Conservation (phyloP, 2,797 vertebrate genomes). For the Cryptoblepharus egeriae region DNA sequence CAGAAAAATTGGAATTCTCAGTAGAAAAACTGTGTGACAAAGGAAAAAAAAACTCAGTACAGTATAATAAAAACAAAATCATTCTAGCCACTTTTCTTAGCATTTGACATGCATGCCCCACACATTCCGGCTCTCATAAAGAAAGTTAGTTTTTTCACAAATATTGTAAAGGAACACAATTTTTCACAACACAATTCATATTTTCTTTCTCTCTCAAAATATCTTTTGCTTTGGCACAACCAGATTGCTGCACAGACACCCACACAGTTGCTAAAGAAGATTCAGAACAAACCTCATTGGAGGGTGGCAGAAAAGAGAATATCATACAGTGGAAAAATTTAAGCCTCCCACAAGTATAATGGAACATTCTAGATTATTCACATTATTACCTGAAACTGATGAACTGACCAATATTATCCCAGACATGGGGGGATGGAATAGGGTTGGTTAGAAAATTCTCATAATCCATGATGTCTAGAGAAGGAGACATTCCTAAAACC, state of each 20-base stretch:
- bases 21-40: background rate
- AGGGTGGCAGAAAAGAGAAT: conserved; percentile 18
- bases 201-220: conserved; percentile 6
- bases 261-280: conserved; percentile 9
- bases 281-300: background rate
- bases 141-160: conserved; percentile 44
- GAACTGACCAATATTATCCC: background rate
- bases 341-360: background rate
- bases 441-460: background rate
- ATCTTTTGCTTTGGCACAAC: background rate
- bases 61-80: background rate
- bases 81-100: conserved; percentile 29
- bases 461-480: too few species aligned
- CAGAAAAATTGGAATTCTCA: background rate
- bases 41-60: background rate
- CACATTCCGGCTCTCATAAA: conserved; percentile 58
- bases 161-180: background rate
- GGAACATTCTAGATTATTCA: background rate
- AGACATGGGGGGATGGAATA: background rate
- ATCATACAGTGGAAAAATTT: background rate
- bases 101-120: conserved; percentile 19
- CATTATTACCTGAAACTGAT: background rate
- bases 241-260: background rate
- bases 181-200: background rate
- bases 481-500: background rate